Conservation (phyloP, 2,888 invertebrate species). For the Scaptomyza polygonia region DNA sequence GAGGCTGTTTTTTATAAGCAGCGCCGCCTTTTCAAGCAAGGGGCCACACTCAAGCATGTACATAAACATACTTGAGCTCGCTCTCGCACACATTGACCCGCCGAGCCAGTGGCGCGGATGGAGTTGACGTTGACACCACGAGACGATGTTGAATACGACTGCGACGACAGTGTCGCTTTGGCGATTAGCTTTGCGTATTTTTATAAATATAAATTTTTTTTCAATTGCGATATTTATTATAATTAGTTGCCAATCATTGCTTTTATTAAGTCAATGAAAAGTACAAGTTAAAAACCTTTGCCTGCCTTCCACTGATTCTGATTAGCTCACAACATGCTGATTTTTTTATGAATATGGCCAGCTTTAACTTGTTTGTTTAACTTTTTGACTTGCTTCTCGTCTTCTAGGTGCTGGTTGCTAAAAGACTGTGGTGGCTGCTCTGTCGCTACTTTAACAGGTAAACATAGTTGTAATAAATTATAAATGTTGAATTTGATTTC, state of each 20-base stretch:
- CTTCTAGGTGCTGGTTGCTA: constrained; percentile 53
- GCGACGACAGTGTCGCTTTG: constrained; percentile 24
- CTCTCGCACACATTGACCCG: constrained; percentile 13
- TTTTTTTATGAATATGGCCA: constrained; percentile 55
- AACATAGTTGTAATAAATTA: constrained; percentile 53
- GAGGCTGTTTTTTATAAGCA: constrained; percentile 39
- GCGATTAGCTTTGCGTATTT: constrained; percentile 26
- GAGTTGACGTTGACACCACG: constrained; percentile 59
- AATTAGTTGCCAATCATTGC: constrained; percentile 28
- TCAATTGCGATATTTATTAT: constrained; percentile 30
- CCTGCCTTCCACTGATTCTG: constrained; percentile 51
- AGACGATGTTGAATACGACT: constrained; percentile 44
- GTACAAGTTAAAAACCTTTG: constrained; percentile 44
- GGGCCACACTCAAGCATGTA: constrained; percentile 35
- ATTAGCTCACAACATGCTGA: constrained; percentile 71
- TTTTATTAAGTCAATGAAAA: constrained; percentile 9
- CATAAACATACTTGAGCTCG: constrained; percentile 19
- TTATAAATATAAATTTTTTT: constrained; percentile 47
- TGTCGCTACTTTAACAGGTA: constrained; percentile 43
- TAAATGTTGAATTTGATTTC: constrained; percentile 47
- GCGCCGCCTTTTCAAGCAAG: constrained; percentile 32
- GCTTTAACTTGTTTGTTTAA: constrained; percentile 62
- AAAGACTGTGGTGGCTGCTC: constrained; percentile 61
- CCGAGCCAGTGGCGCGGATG: constrained; percentile 42
- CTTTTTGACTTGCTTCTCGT: constrained; percentile 57